These are phyloP conservation scores for Cylindroiulus punctatus DNA, from an alignment of 2,888 invertebrate genomes.

Conservation along the genomic window DNA sequence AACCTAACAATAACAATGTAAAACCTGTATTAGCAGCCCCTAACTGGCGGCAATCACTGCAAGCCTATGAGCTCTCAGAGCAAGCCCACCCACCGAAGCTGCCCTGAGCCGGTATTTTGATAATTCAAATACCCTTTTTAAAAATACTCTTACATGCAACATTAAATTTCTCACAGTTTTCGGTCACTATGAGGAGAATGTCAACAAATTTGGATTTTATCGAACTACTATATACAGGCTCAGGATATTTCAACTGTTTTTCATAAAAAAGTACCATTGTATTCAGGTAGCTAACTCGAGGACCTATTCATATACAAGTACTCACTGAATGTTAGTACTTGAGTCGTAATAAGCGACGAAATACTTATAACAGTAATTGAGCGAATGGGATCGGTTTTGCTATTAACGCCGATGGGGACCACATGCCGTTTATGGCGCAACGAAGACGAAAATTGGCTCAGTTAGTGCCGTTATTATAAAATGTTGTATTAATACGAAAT, in stretches of 20 bases:
- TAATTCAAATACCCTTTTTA: too few species aligned
- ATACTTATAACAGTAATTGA: slow-evolving; percentile 23
- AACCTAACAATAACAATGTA: too few species aligned
- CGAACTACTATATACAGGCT: too few species aligned
- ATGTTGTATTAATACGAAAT: slow-evolving; percentile 14
- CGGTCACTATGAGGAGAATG: not conserved
- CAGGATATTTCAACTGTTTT: too few species aligned
- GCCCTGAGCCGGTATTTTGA: too few species aligned
- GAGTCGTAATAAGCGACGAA: not conserved
- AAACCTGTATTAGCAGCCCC: too few species aligned
- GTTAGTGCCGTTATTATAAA: slow-evolving; percentile 20
- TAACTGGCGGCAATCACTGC: too few species aligned
- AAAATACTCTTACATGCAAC: too few species aligned
- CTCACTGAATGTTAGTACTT: not conserved
- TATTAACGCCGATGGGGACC: slow-evolving; percentile 16
- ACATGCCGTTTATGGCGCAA: not conserved
- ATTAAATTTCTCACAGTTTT: too few species aligned
- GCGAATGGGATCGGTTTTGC: slow-evolving; percentile 23
- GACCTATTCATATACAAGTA: not conserved
- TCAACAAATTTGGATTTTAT: not conserved
- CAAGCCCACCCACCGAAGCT: too few species aligned
- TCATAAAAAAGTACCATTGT: too few species aligned
- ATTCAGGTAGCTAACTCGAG: not conserved
- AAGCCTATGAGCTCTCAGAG: too few species aligned
- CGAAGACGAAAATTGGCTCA: slow-evolving; percentile 38